phyloP scores from a whole-genome alignment of 2,888 invertebrate genomes.

The Escarpia spicata region DNA sequence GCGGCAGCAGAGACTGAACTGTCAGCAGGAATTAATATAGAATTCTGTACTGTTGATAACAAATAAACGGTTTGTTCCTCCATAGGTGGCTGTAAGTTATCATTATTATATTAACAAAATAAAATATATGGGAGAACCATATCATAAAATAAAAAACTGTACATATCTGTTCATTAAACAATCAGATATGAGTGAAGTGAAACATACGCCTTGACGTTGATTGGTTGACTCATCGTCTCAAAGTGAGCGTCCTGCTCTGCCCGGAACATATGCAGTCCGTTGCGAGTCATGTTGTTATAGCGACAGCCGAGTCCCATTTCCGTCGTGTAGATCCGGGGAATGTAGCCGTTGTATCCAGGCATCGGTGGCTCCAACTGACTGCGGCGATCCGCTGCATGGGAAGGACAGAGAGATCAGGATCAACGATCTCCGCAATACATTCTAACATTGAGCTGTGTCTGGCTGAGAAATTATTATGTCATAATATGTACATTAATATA shows the following conservation, averaged over 20 bases:
- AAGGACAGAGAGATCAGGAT: background rate
- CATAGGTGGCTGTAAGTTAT: too few relatives aligned
- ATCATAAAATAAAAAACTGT: too few relatives aligned
- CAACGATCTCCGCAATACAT: background rate
- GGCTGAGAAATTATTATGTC: too few relatives aligned
- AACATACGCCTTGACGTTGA: constrained; percentile 33
- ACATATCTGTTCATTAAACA: background rate
- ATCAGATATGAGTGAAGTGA: background rate
- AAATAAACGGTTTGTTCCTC: too few relatives aligned
- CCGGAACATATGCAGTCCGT: constrained; percentile 59
- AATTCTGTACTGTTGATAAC: too few relatives aligned
- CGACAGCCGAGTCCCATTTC: constrained; percentile 62
- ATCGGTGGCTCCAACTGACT: constrained; percentile 61
- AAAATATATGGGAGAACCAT: too few relatives aligned
- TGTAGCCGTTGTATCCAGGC: constrained; percentile 64
- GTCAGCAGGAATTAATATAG: too few relatives aligned
- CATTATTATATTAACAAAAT: too few relatives aligned
- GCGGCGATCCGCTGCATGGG: constrained; percentile 45
- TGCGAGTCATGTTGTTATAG: constrained; percentile 58
- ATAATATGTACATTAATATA: background rate
- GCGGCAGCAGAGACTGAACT: too few relatives aligned
- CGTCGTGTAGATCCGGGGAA: constrained; percentile 62
- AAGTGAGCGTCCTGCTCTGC: constrained; percentile 46
- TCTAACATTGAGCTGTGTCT: background rate
- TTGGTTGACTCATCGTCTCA: constrained; percentile 25